Evolutionary conservation across 2,113 vertebrate genomes (phyloP), one percentile per base, ranked within the genome.

Genomic region (Misgurnus mizolepis): DNA sequence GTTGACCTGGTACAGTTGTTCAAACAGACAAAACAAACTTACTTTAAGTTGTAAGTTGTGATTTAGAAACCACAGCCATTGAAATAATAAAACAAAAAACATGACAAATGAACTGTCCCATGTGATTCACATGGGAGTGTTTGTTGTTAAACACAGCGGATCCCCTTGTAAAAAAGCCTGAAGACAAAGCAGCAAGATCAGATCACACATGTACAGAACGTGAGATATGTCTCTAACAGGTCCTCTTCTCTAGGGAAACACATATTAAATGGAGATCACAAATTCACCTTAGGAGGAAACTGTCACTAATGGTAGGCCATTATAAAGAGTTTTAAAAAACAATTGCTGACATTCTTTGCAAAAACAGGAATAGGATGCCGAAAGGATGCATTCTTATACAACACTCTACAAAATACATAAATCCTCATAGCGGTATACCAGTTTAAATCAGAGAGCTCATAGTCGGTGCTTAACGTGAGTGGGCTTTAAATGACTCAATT

Each of bases 91-190:
- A 10, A 22, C 40, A 6, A 5, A 60, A 73, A 60, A 40, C 10
- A 27, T 60, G 40, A 14, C 18, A 45, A 60, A 61, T 61, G 1
- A 27, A 27, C n/a, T 9, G 40, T 61, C 70, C 40, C 70, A 45
- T 22, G 22, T 73, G 70, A 60, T 22, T 73, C 14, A 6, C 10
- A 58, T 78, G 62, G 22, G n/a, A 67, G 67, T 68, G 79, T 80
- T 78, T 68, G 60, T 40, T 45, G 71, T 72, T 80, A 70, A 84
- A 76, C 75, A 64, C 34, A 71, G 27, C 67, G 39, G 67, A 73
- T 78, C 41, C 71, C 64, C 11, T 61, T 75, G 64, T 62, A 79
- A 53, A 76, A 34, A 71, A 66, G 70, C 60, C 69, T 77, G 47
- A 80, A 73, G 45, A 50, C 55, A 68, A 60, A 47, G 45, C 62